Percentiles rank a stretch among this genome's conserved stretches.
Evolutionary conservation across 37 sponge, comb jelly and placozoan species (phyloP).

Genomic region (Aphrocallistes beatrix): DNA sequence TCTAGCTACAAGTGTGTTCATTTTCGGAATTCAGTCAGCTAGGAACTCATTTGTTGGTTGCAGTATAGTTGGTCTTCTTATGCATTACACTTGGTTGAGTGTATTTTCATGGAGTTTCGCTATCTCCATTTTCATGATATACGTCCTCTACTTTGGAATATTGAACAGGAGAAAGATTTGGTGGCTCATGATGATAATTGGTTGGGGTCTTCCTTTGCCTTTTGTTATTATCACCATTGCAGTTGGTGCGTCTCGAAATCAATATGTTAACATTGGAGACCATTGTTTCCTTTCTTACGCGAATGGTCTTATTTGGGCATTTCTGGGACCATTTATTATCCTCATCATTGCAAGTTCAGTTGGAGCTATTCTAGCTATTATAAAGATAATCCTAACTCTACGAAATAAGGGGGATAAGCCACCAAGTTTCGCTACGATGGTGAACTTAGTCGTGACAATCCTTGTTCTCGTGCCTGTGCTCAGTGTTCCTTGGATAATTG

Average conservation of each 20-base stretch:
- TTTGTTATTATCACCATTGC: background rate
- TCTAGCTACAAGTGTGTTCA: background rate
- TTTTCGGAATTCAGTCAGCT: background rate
- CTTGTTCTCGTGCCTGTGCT: background rate
- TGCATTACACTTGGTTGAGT: constrained; percentile 9
- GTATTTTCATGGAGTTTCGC: constrained; percentile 15
- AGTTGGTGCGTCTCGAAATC: background rate
- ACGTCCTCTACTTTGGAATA: background rate
- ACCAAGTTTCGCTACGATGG: background rate
- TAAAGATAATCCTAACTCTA: background rate
- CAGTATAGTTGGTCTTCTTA: background rate
- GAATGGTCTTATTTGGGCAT: background rate
- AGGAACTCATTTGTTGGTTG: background rate
- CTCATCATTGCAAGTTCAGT: background rate
- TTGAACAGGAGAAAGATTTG: background rate
- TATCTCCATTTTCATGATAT: background rate
- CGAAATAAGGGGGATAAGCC: background rate
- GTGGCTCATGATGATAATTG: background rate
- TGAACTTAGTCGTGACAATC: background rate
- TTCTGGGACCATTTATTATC: background rate
- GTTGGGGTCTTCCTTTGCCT: background rate
- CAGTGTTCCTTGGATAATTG: background rate
- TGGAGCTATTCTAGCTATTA: background rate
- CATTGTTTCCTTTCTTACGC: background rate
- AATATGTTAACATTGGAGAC: background rate